Conservation (phyloP, 2,797 vertebrate species). For the Typhlichthys eigenmanni region DNA sequence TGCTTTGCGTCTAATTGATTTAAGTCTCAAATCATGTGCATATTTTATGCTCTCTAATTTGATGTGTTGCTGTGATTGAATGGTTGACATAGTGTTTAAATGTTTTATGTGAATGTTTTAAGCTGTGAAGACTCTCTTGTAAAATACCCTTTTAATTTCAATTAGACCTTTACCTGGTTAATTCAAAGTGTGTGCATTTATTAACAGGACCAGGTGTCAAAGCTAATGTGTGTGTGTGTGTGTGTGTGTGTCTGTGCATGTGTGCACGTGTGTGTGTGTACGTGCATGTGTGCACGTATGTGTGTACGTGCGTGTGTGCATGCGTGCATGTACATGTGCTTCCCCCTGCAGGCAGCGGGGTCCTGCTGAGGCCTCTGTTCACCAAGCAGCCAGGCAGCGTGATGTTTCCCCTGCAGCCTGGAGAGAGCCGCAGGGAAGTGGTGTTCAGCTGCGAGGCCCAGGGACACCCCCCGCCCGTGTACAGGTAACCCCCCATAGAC, state of each 20-base stretch:
- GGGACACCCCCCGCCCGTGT: conserved; percentile 85
- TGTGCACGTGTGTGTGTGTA: too few species aligned
- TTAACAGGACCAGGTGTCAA: conserved; percentile 26
- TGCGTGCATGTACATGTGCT: neutral
- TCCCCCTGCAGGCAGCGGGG: conserved; percentile 77
- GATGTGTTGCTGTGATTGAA: too few species aligned
- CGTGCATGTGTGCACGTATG: too few species aligned
- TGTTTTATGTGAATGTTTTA: neutral
- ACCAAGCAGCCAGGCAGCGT: conserved; percentile 89
- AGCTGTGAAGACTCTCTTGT: too few species aligned
- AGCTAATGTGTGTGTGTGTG: conserved; percentile 39
- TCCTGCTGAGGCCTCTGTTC: conserved; percentile 84
- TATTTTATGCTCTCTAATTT: too few species aligned
- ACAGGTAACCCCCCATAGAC: conserved; percentile 78
- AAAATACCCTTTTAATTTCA: too few species aligned
- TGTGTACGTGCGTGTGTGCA: too few species aligned
- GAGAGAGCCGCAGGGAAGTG: conserved; percentile 84
- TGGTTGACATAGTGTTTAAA: neutral
- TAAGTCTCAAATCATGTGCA: too few species aligned
- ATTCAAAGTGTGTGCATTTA: neutral
- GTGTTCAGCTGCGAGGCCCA: conserved; percentile 90
- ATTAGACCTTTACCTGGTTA: too few species aligned
- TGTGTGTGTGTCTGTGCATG: conserved; percentile 1
- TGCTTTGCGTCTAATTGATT: too few species aligned
- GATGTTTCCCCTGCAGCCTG: conserved; percentile 87